Evolutionary conservation across 2,113 vertebrate genomes (phyloP).

Genomic region (Phycodurus eques): DNA sequence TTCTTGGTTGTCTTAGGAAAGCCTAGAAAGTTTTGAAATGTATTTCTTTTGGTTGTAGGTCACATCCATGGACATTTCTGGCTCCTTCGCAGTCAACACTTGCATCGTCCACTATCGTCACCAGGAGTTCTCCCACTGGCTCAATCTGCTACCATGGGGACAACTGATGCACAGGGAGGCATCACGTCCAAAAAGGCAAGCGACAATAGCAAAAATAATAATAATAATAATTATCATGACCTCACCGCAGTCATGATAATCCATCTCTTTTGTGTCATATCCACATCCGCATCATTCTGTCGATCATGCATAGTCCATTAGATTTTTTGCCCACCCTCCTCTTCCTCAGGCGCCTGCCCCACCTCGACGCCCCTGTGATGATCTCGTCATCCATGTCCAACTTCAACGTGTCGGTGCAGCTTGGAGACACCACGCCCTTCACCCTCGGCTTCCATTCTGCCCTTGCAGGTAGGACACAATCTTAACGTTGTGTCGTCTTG

Average conservation of each 20-base stretch:
- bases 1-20: background rate
- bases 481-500: slow-evolving; percentile 8
- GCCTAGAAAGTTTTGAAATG: background rate
- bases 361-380: slow-evolving; percentile 85
- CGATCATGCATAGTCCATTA: slow-evolving; percentile 51
- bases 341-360: slow-evolving; percentile 79
- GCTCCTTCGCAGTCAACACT: slow-evolving; percentile 84
- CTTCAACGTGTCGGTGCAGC: slow-evolving; percentile 88
- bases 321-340: slow-evolving; percentile 63
- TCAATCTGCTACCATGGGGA: slow-evolving; percentile 82
- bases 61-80: slow-evolving; percentile 84
- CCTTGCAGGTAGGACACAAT: slow-evolving; percentile 75
- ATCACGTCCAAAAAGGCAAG: slow-evolving; percentile 67
- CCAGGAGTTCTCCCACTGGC: slow-evolving; percentile 94
- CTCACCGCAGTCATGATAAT: background rate
- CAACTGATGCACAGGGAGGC: slow-evolving; percentile 66
- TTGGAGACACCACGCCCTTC: slow-evolving; percentile 91
- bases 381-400: slow-evolving; percentile 85
- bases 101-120: slow-evolving; percentile 97
- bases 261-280: slow-evolving; percentile 18
- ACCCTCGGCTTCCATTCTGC: slow-evolving; percentile 90
- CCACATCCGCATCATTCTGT: slow-evolving; percentile 30
- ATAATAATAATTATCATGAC: too few relatives aligned
- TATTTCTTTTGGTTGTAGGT: slow-evolving; percentile 74
- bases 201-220: background rate